Conservation (phyloP, 1,140 invertebrate genomes). For the Euura saliciscinereae region DNA sequence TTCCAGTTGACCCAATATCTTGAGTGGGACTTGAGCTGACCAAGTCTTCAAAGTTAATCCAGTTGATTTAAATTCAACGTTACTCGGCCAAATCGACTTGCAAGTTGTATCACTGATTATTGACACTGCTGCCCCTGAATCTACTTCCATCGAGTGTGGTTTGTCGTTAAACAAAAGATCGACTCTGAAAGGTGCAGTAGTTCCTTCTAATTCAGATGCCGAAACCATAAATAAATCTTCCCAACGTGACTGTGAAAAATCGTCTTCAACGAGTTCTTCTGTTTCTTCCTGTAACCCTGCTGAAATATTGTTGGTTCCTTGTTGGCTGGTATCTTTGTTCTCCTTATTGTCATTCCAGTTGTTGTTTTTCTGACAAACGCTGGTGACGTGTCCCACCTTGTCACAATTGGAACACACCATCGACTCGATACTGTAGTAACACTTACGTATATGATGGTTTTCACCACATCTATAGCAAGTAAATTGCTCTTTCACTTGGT, state of each 20-base stretch:
- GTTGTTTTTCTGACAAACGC: background rate
- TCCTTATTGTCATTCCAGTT: background rate
- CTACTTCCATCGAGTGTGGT: slow-evolving; percentile 10
- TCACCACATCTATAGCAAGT: too few species aligned
- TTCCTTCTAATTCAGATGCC: too few species aligned
- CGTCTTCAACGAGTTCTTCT: background rate
- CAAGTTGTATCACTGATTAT: slow-evolving; percentile 3
- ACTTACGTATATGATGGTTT: too few species aligned
- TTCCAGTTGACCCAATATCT: background rate
- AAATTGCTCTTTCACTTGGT: too few species aligned
- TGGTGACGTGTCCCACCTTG: too few species aligned
- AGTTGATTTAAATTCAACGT: background rate
- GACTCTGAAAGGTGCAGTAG: background rate
- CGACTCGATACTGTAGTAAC: too few species aligned
- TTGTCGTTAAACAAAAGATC: background rate
- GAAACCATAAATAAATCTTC: too few species aligned
- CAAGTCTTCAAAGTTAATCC: slow-evolving; percentile 1
- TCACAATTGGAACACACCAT: too few species aligned
- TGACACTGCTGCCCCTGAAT: slow-evolving; percentile 9
- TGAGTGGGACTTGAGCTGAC: background rate
- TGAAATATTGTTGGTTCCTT: slow-evolving; percentile 3
- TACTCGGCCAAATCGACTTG: background rate
- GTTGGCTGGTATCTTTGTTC: background rate
- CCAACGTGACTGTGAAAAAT: background rate
- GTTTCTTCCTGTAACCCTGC: background rate